Evolutionary conservation across 1,140 invertebrate genomes (phyloP).

Genomic region (Telenomus remus): DNA sequence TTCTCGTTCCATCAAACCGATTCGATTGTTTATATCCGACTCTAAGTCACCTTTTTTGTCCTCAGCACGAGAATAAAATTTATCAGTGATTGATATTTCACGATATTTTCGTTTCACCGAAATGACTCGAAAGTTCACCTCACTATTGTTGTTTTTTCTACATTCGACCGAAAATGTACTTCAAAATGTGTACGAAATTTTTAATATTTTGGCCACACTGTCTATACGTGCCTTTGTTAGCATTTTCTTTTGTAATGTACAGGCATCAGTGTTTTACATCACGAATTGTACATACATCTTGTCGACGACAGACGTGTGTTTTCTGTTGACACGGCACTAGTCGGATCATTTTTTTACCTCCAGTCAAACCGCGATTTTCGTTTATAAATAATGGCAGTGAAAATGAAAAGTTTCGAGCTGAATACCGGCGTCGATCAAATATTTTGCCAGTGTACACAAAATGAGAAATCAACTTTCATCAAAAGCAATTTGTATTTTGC

Average conservation of each 20-base stretch:
- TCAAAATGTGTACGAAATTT: conserved; percentile 44
- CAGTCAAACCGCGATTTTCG: neutral
- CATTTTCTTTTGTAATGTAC: conserved; percentile 51
- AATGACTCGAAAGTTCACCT: no score
- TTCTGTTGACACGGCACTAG: conserved; percentile 11
- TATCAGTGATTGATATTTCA: neutral
- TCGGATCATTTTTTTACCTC: conserved; percentile 36
- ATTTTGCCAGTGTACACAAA: no score
- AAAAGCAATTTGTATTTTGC: no score
- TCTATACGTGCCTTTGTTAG: conserved; percentile 45
- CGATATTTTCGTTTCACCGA: no score
- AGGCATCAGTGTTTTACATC: conserved; percentile 38
- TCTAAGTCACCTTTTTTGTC: conserved; percentile 3
- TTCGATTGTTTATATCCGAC: conserved; percentile 15
- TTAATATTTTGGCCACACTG: conserved; percentile 51
- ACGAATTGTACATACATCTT: conserved; percentile 16
- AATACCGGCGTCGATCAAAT: no score
- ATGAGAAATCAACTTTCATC: no score
- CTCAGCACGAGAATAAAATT: conserved; percentile 1
- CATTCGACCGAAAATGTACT: neutral
- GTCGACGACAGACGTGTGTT: conserved; percentile 18
- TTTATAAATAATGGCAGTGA: neutral
- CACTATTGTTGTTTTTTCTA: neutral
- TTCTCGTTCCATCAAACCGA: neutral
- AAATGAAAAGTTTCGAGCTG: no score